phyloP scores from a whole-genome alignment of 2,888 invertebrate genomes.

The Napeogenes inachia region DNA sequence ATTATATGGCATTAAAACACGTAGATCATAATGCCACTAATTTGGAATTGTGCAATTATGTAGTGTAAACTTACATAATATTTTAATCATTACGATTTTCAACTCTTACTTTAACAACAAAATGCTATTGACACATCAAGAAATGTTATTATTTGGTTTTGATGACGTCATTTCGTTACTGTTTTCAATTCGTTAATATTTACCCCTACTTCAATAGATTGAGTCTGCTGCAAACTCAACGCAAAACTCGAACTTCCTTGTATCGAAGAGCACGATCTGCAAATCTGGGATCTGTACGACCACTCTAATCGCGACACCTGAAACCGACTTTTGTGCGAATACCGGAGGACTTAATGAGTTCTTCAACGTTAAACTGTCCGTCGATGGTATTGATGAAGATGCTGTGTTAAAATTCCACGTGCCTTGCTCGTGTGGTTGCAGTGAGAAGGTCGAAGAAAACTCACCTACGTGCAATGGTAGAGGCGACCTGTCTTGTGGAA shows the following conservation, averaged over 20 bases:
- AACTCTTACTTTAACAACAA: no score
- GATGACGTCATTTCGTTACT: no score
- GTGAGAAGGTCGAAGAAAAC: conserved; percentile 42
- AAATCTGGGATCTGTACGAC: conserved; percentile 34
- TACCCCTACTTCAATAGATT: conserved; percentile 20
- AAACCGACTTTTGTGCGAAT: conserved; percentile 44
- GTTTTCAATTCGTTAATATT: neutral
- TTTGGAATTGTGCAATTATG: no score
- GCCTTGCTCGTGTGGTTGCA: conserved; percentile 59
- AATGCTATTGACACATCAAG: no score
- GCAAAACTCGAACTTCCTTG: conserved; percentile 34
- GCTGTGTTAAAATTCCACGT: conserved; percentile 49
- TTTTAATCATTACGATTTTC: no score
- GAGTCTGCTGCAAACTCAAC: conserved; percentile 42
- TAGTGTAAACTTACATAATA: no score
- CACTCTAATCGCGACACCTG: conserved; percentile 36
- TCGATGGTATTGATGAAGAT: conserved; percentile 41
- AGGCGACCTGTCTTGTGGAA: conserved; percentile 79
- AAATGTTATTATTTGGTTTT: no score
- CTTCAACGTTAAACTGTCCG: conserved; percentile 39
- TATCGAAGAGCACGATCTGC: conserved; percentile 30
- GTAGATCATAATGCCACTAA: no score
- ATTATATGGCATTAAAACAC: neutral
- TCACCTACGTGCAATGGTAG: conserved; percentile 60
- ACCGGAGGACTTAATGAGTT: conserved; percentile 40